phyloP scores from a whole-genome alignment of 2,888 invertebrate genomes.

The Lepidocyrtinus sp. region DNA sequence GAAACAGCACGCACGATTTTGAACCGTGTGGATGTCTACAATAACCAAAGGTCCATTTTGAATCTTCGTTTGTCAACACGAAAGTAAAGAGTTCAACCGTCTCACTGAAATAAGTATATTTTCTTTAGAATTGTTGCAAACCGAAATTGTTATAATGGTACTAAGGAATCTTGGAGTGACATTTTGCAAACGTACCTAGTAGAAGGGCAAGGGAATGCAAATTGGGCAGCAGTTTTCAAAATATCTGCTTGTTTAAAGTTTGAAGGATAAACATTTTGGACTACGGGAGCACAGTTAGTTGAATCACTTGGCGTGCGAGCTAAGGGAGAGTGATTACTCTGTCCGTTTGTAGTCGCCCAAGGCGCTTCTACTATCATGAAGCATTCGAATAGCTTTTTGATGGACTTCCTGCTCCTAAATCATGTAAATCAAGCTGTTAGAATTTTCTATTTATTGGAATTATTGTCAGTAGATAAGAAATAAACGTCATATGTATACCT shows the following conservation, averaged over 20 bases:
- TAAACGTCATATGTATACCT: conserved; percentile 40
- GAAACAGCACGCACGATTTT: conserved; percentile 86
- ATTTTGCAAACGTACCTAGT: conserved; percentile 79
- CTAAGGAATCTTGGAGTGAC: background rate
- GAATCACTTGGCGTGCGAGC: conserved; percentile 18
- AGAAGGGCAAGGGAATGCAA: conserved; percentile 89
- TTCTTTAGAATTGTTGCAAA: background rate
- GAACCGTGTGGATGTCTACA: conserved; percentile 95
- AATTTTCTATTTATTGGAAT: background rate
- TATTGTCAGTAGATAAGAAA: background rate
- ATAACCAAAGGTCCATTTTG: conserved; percentile 98
- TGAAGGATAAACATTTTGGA: conserved; percentile 79
- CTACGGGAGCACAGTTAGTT: conserved; percentile 21
- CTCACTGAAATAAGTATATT: conserved; percentile 75
- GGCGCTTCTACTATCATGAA: conserved; percentile 64
- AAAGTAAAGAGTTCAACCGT: conserved; percentile 96
- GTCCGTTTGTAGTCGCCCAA: conserved; percentile 52
- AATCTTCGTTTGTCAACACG: conserved; percentile 94
- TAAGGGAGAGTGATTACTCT: background rate
- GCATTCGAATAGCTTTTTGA: conserved; percentile 66
- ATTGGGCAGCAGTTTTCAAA: conserved; percentile 89
- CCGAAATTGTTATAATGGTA: background rate
- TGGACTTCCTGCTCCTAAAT: conserved; percentile 57
- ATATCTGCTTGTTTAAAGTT: conserved; percentile 87
- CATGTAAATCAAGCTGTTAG: too few species aligned